Percentiles rank a stretch among this genome's conserved stretches.
Conservation (phyloP, 2,888 invertebrate genomes). For the Chrysolina oricalcia region DNA sequence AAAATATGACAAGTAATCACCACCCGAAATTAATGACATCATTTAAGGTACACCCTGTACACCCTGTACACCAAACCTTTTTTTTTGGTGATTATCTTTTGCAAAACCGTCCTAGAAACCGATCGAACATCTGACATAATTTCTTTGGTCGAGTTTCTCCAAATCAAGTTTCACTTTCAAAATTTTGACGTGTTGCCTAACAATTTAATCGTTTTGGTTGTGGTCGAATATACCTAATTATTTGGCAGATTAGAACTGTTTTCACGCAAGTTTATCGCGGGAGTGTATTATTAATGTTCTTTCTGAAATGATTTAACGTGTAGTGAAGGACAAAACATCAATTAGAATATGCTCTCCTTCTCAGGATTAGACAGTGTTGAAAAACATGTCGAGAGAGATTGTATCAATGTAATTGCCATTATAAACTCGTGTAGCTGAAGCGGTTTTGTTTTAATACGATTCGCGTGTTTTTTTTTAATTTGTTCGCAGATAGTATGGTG, state of each 20-base stretch:
- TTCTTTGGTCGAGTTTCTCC: constrained; percentile 1
- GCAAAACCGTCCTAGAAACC: not conserved
- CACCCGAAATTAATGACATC: no score
- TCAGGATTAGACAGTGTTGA: constrained; percentile 1
- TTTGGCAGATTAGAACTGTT: constrained; percentile 7
- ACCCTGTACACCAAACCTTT: no score
- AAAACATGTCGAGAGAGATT: constrained; percentile 30
- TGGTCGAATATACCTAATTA: not conserved
- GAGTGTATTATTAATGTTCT: constrained; percentile 9
- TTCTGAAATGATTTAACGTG: constrained; percentile 6
- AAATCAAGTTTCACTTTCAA: not conserved
- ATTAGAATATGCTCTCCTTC: not conserved
- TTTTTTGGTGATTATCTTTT: no score
- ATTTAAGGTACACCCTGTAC: no score
- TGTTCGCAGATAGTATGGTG: constrained; percentile 17
- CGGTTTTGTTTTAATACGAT: constrained; percentile 23
- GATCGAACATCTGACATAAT: not conserved
- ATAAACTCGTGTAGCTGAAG: constrained; percentile 1
- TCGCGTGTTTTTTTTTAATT: constrained; percentile 29
- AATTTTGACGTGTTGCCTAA: not conserved
- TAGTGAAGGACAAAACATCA: constrained; percentile 12
- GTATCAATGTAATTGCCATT: constrained; percentile 31
- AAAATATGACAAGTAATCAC: no score
- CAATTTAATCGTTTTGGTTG: not conserved
- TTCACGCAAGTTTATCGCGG: constrained; percentile 3